Conservation (phyloP, 2,888 invertebrate genomes). For the Muscina levida region DNA sequence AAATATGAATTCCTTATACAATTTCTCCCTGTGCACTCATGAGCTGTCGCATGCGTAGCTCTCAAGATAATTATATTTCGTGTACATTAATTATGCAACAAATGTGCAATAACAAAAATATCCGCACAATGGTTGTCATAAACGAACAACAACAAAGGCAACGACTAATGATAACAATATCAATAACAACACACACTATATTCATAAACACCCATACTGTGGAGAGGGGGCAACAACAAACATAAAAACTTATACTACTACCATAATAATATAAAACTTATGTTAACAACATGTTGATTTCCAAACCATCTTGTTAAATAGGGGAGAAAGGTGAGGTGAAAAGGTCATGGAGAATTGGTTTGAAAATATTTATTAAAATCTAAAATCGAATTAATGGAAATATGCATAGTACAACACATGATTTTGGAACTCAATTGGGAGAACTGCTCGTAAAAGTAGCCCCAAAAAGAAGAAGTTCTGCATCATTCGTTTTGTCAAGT, state of each 20-base stretch:
- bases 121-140: not conserved
- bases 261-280: not conserved
- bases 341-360: no score
- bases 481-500: no score
- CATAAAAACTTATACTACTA: not conserved
- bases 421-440: no score
- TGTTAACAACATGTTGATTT: constrained; percentile 52
- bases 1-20: no score
- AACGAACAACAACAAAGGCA: constrained; percentile 19
- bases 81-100: constrained; percentile 56
- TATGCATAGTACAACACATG: no score
- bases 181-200: constrained; percentile 14
- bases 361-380: no score
- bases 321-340: not conserved
- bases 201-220: no score
- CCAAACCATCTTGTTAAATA: not conserved
- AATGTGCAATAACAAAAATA: constrained; percentile 46
- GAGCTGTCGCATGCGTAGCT: constrained; percentile 37
- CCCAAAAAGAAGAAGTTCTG: no score
- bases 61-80: constrained; percentile 60
- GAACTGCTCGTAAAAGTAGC: no score
- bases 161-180: constrained; percentile 36
- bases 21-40: not conserved
- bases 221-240: no score
- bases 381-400: no score